Evolutionary conservation across 2,797 vertebrate species (phyloP), one percentile per base, ranked within the genome.

Genomic region (Gambusia yucatana): DNA sequence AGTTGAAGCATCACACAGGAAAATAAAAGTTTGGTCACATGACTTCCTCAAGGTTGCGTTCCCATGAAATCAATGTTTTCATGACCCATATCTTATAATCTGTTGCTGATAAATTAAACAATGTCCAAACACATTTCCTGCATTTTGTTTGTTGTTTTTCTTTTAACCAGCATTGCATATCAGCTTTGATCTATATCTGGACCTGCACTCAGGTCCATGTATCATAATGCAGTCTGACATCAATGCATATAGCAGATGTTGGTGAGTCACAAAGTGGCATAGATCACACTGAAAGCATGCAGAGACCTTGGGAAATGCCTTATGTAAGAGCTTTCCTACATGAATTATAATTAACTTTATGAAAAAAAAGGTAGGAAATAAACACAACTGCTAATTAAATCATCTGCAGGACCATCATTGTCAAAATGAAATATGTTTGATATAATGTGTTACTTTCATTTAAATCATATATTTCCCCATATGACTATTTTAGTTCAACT

Each of bases 181-280:
- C 28, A 50, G 47, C 43, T 77, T 36, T 44, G 63, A 78, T 82
- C 17, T n/a, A 36, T 73, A 43, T 76, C 44, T 16, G 6, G 17
- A 72, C 30, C 30, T 59, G 50, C n/a, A 3, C 22, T 25, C 25
- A 57, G 44, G 48, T 82, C 76, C 78, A 80, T 43, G 44, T 81
- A 75, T 28, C 63, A 39, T 83, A 72, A 82, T 75, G 75, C 65
- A 61, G 65, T 81, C 52, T 78, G 79, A 83, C 85, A 86, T 82
- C 86, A 63, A 75, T 73, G 65, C 80, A 73, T 79, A 89, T 79
- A 86, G 77, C 88, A 89, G 82, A 86, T 89, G 79, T 70, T 85
- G 84, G 79, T 92, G 91, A 91, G 78, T 93, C 89, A 94, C 79
- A 87, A 84, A 87, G 77, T 80, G 78, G 81, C 85, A 86, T 77